Conservation (phyloP, 2,797 vertebrate genomes). For the Emys orbicularis region DNA sequence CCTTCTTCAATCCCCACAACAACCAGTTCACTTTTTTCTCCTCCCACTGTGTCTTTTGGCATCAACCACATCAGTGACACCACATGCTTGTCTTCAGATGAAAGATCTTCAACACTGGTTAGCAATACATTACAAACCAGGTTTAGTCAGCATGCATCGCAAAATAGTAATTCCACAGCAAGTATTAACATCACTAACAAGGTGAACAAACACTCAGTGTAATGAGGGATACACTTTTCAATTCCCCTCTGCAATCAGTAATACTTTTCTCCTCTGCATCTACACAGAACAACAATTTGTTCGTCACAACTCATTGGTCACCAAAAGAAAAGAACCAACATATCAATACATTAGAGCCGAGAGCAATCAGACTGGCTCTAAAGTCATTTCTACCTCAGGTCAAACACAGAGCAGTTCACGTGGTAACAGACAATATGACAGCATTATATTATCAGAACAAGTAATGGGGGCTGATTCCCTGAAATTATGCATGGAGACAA, state of each 20-base stretch:
- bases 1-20: neutral
- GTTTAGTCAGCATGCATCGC: neutral
- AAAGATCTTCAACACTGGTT: neutral
- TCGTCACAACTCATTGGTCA: neutral
- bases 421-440: neutral
- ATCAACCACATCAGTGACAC: neutral
- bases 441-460: neutral
- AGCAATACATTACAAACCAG: neutral
- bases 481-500: neutral
- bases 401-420: neutral
- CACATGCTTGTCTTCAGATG: neutral
- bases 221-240: neutral
- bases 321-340: neutral
- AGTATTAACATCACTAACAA: neutral
- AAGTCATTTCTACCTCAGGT: neutral
- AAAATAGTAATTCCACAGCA: neutral
- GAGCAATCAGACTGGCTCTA: neutral
- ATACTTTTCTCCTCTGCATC: neutral
- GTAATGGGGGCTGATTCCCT: neutral
- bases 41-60: neutral
- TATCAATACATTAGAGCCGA: neutral
- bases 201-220: neutral
- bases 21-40: neutral
- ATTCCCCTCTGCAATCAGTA: neutral
- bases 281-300: neutral